Evolutionary conservation across 2,113 vertebrate genomes (phyloP), one percentile per base, ranked within the genome.

Genomic region (Hymenochirus boettgeri): DNA sequence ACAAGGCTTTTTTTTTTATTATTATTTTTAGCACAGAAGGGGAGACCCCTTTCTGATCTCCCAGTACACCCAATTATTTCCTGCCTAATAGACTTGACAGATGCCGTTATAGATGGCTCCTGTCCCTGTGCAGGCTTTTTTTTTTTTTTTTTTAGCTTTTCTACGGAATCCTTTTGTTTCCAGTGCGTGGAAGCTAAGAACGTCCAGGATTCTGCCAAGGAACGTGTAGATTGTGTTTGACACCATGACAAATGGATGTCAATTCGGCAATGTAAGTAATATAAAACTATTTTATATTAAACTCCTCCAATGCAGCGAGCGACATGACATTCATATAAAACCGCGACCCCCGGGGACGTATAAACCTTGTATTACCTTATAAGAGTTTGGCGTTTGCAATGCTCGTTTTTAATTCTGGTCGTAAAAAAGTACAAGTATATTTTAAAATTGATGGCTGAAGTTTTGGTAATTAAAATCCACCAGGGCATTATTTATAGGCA

Each of bases 211-310:
- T 42, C 39, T 18, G 13, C 13, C 39, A 42, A 18, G 5, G 17
- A 42, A 2, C 13, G n/a, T 4, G 17, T 15, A 42, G 39, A 42
- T 42, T 33, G 33, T 57, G 12, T 29, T 22, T 57, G 54, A 57
- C 54, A 57, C 27, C 1, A 35, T 57, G 54, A 57, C 27, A 57
- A 57, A 57, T 57, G 54, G 31, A 22, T 7, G 46, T 48, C 46
- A 48, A 33, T 13, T 56, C 18, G 35, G 29, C 19, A 35, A 35
- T 29, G 35, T 33, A 56, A 35, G 54, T 56, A 35, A 35, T 21
- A 56, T 29, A 56, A 56, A 35, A 15, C 22, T 56, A 56, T n/a
- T 56, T 33, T 33, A 7, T 56, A 35, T 56, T 29, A 35, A 21
- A 56, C 54, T 56, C 54, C 54, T n/a, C 54, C 29, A 22, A n/a